Evolutionary conservation across 2,888 invertebrate species (phyloP).

Genomic region (Achlya flavicornis): DNA sequence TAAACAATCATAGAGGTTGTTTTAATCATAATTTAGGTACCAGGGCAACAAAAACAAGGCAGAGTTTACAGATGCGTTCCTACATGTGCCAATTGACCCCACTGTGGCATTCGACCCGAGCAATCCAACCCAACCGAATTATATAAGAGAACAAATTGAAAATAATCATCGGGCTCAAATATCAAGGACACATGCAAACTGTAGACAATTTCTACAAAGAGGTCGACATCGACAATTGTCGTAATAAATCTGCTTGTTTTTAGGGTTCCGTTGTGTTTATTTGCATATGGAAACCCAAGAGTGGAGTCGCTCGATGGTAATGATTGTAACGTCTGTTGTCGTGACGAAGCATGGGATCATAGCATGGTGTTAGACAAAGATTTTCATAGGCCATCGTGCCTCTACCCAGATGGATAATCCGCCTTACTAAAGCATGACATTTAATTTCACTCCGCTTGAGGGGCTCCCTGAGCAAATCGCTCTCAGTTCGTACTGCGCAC

Average conservation of each 20-base stretch:
- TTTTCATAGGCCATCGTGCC: no score
- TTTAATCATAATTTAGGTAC: constrained; percentile 11
- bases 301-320: no score
- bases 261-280: neutral
- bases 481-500: no score
- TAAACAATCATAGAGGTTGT: neutral
- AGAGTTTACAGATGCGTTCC: neutral
- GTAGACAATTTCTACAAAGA: constrained; percentile 15
- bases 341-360: no score
- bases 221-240: constrained; percentile 32
- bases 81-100: constrained; percentile 34
- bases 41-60: constrained; percentile 27
- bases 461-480: no score
- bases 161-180: constrained; percentile 41
- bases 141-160: constrained; percentile 47
- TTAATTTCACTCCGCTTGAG: no score
- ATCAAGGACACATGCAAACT: constrained; percentile 47
- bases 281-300: neutral
- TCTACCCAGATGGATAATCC: no score
- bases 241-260: constrained; percentile 30
- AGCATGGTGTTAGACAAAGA: no score
- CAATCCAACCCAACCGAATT: constrained; percentile 54
- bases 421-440: no score
- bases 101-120: constrained; percentile 42
- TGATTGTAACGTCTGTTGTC: no score